Percentiles rank a stretch among this genome's conserved stretches.
phyloP scores from a whole-genome alignment of 1,140 invertebrate species.

The Drosophila grimshawi region DNA sequence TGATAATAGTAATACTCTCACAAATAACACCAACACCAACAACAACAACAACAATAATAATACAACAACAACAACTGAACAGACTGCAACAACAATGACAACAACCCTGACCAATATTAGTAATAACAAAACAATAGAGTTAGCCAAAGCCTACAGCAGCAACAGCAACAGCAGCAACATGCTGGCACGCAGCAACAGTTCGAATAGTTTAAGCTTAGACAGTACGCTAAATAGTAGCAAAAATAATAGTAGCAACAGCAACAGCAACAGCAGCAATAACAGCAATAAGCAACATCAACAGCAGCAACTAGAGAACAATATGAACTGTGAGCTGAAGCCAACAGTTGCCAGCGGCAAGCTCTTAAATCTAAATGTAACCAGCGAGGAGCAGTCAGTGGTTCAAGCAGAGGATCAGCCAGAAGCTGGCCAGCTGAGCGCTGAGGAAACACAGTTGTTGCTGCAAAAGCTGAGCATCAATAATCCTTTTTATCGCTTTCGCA shows the following conservation, averaged over 20 bases:
- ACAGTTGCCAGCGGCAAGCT: conserved; percentile 45
- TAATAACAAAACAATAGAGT: conserved; percentile 54
- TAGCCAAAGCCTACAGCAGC: conserved; percentile 20
- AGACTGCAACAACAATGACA: conserved; percentile 39
- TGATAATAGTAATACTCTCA: conserved; percentile 51
- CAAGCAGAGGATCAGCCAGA: background rate
- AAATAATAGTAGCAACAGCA: conserved; percentile 50
- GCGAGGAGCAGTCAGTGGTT: conserved; percentile 27
- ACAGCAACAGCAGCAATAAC: conserved; percentile 22
- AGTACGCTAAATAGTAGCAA: conserved; percentile 61
- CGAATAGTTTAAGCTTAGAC: conserved; percentile 40
- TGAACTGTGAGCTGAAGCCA: conserved; percentile 66
- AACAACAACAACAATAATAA: conserved; percentile 44
- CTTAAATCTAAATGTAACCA: conserved; percentile 59
- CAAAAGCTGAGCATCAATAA: conserved; percentile 80
- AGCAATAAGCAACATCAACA: conserved; percentile 23
- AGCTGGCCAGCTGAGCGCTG: conserved; percentile 33
- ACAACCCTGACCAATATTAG: conserved; percentile 68
- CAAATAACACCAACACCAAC: conserved; percentile 52
- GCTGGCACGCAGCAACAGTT: conserved; percentile 30
- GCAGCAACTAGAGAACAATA: conserved; percentile 65
- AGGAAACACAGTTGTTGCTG: conserved; percentile 67
- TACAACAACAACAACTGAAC: conserved; percentile 39
- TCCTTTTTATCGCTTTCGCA: conserved; percentile 82
- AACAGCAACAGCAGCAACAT: conserved; percentile 33